A percentile compares a stretch with the other conserved stretches of the same genome.
Conservation (phyloP, 2,113 vertebrate species). For the Odontophorus gujanensis region DNA sequence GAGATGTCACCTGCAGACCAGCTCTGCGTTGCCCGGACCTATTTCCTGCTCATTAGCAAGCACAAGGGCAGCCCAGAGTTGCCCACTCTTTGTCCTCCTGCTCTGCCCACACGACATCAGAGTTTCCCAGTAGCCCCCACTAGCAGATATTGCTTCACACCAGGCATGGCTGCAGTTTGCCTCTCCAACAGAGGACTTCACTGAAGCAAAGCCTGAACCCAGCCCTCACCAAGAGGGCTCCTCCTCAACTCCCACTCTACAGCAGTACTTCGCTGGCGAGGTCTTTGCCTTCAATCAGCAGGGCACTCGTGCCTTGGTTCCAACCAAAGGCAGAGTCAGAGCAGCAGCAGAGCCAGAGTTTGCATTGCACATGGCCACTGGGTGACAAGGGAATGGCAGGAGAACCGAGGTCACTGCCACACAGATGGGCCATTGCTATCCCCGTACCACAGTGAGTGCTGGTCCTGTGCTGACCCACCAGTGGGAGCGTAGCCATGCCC, state of each 20-base stretch:
- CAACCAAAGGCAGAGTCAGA: fast-evolving
- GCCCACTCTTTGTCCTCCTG: background rate
- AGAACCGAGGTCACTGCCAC: fast-evolving
- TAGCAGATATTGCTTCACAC: fast-evolving
- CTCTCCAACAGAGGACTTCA: fast-evolving
- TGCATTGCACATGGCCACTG: fast-evolving
- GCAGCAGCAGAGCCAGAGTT: fast-evolving
- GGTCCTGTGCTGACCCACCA: too few species aligned
- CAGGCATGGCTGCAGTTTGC: fast-evolving
- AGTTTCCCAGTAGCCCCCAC: background rate
- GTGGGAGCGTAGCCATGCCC: too few species aligned
- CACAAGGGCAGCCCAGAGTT: background rate
- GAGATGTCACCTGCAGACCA: background rate
- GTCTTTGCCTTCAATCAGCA: too few species aligned
- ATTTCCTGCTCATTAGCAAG: background rate
- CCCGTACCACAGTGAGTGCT: fast-evolving
- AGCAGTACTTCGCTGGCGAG: background rate
- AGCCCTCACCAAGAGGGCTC: fast-evolving
- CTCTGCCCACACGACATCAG: background rate
- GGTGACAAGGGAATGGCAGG: fast-evolving
- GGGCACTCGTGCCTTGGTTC: fast-evolving
- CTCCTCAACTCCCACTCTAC: fast-evolving
- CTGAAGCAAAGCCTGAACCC: background rate
- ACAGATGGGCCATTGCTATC: fast-evolving
- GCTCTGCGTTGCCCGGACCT: fast-evolving